Percentiles rank a stretch among this genome's conserved stretches.
phyloP scores from a whole-genome alignment of 30 jellyfish, hydroid and myxozoan genomes.

The Aurelia sp. region DNA sequence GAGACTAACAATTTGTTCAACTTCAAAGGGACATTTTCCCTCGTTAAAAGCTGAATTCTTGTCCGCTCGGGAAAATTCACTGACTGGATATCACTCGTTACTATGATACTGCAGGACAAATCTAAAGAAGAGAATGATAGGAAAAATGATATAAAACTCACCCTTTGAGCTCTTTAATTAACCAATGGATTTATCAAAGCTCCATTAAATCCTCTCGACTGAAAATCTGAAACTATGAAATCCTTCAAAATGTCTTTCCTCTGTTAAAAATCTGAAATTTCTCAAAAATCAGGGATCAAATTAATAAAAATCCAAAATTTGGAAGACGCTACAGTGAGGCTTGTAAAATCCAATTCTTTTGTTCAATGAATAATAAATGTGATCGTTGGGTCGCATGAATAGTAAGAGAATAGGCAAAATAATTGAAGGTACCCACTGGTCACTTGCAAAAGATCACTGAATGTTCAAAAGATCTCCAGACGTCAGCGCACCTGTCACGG shows the following conservation, averaged over 20 bases:
- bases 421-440: constrained; percentile 74
- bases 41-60: too few species aligned
- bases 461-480: constrained; percentile 70
- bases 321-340: constrained; percentile 49
- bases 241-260: neutral
- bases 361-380: constrained; percentile 34
- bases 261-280: too few species aligned
- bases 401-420: neutral
- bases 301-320: neutral
- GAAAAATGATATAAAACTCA: neutral
- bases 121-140: too few species aligned
- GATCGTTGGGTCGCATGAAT: constrained; percentile 21
- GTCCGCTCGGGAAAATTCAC: too few species aligned
- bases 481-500: constrained; percentile 32
- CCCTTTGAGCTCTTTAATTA: neutral
- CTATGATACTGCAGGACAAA: too few species aligned
- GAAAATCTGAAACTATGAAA: neutral
- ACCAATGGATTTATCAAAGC: constrained; percentile 2
- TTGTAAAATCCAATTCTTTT: neutral
- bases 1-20: too few species aligned
- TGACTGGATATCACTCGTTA: too few species aligned
- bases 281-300: neutral
- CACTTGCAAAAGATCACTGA: constrained; percentile 68
- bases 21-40: too few species aligned
- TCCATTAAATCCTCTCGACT: constrained; percentile 7